Conservation (phyloP, 2,113 vertebrate species). For the Parotia lawesii region DNA sequence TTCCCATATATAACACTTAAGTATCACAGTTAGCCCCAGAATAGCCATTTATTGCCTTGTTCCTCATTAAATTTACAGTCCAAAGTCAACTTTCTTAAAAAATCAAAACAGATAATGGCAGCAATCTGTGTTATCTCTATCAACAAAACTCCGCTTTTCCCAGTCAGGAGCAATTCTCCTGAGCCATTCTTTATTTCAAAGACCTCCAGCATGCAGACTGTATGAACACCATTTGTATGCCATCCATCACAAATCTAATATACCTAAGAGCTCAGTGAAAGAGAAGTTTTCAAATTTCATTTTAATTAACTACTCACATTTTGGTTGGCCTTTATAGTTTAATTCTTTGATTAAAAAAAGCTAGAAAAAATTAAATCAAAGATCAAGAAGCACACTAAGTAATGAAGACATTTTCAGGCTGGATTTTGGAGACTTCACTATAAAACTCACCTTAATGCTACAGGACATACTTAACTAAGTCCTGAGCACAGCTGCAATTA, state of each 20-base stretch:
- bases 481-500: not conserved
- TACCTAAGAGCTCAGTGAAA: not conserved
- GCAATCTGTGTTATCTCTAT: not conserved
- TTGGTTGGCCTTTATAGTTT: not conserved
- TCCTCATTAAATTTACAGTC: not conserved
- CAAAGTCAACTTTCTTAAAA: not conserved
- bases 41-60: not conserved
- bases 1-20: not conserved
- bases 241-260: not conserved
- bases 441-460: not conserved
- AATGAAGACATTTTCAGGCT: not conserved
- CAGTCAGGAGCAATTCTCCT: not conserved
- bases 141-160: not conserved
- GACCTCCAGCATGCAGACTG: not conserved
- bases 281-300: not conserved
- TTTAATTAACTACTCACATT: not conserved
- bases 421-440: not conserved
- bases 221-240: not conserved
- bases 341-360: not conserved
- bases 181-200: not conserved
- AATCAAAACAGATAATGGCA: not conserved
- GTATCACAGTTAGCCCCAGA: not conserved
- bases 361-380: not conserved
- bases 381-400: not conserved
- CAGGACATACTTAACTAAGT: not conserved